Percentiles rank a stretch among this genome's conserved stretches.
Conservation (phyloP, 2,888 invertebrate genomes). For the Cordilura impudica region DNA sequence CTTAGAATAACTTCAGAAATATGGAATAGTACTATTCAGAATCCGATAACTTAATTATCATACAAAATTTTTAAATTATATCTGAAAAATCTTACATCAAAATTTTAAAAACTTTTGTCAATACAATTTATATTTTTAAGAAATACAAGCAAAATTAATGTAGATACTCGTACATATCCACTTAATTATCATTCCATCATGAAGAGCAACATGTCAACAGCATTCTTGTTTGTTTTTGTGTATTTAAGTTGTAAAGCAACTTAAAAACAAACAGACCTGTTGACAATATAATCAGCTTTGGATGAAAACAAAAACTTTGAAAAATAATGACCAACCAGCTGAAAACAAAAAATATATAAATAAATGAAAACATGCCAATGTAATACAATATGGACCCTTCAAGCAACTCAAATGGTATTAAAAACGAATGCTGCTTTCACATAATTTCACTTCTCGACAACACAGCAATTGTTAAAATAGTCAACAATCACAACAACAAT, state of each 20-base stretch:
- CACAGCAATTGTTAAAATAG: constrained; percentile 47
- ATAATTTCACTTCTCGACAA: constrained; percentile 61
- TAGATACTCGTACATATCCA: too few species aligned
- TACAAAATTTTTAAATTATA: too few species aligned
- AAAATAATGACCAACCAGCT: constrained; percentile 29
- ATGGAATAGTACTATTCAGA: too few species aligned
- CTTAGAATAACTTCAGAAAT: too few species aligned
- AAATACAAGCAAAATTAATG: too few species aligned
- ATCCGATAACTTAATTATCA: too few species aligned
- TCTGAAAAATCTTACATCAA: too few species aligned
- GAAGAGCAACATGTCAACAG: constrained; percentile 12
- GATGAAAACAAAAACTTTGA: constrained; percentile 48
- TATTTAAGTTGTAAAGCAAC: constrained; percentile 2
- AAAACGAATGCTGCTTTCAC: constrained; percentile 56
- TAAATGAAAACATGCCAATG: background rate
- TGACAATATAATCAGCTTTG: constrained; percentile 59
- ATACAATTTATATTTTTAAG: too few species aligned
- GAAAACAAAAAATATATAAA: background rate
- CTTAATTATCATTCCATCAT: constrained; percentile 6
- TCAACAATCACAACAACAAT: background rate
- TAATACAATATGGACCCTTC: constrained; percentile 52
- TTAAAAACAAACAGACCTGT: constrained; percentile 52
- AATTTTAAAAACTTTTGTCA: too few species aligned
- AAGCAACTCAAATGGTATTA: constrained; percentile 27
- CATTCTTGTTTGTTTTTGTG: background rate